Base-by-base conservation (phyloP, 2,797 vertebrate species). In the Lagodon rhomboides region DNA sequence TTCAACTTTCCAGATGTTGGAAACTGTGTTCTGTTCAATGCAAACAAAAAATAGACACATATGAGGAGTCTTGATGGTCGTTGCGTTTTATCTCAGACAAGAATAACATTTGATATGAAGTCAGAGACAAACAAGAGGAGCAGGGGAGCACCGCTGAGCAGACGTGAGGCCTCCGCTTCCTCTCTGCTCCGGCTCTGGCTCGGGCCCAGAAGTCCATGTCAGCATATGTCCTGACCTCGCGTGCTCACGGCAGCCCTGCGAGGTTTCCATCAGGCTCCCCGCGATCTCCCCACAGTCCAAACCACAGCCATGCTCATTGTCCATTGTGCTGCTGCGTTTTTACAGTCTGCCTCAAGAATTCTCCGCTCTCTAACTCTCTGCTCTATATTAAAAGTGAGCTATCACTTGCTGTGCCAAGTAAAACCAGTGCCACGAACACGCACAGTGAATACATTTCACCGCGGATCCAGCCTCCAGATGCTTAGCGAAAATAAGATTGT, bases 271-370 rank as follows among this genome's bases (percentile, higher is more conserved):
- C 84, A 65, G 85, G 49, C 92, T 85, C 89, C 85, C 88, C 72
- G 73, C 79, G 63, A 83, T 70, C 86, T 84, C 80, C 82, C 82
- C 82, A 17, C 83, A 46, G 86, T 79, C 85, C 77, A 77, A 84
- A 90, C 92, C 92, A 93, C 94, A 94, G 89, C 86, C 86, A 64
- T 38, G 80, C 84, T 92, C 94, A 94, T 95, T 95, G 94, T 95
- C 90, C 91, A 93, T 95, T 95, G 94, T 95, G 89, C 90, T 90
- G 78, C 87, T 80, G n/a, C 80, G 73, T 89, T 91, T 93, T 88
- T 87, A 92, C 84, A 91, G 89, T 87, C 89, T 10, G 79, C 89
- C 91, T 94, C 83, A 87, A 91, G 90, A 90, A 91, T 89, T 89
- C 84, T 85, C 65, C 56, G 12, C 85, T 91, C 87, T 73, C 75